Evolutionary conservation across 2,888 invertebrate species (phyloP).

Genomic region (Amblyjoppa fuscipennis): DNA sequence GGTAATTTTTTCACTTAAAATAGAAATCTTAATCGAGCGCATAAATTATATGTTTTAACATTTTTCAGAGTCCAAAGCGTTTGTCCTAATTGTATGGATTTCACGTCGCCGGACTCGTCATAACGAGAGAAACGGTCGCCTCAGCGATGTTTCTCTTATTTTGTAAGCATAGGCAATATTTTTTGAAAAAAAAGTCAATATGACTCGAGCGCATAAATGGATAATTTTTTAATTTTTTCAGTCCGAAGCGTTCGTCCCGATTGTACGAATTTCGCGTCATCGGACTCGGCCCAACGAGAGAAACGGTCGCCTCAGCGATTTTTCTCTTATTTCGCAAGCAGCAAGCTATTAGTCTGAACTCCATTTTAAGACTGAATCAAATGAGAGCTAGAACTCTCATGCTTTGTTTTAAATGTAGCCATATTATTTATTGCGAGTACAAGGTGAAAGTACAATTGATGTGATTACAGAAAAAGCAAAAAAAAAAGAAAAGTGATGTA

Average conservation of each 20-base stretch:
- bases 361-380: slow-evolving; percentile 47
- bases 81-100: slow-evolving; percentile 72
- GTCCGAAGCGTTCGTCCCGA: slow-evolving; percentile 71
- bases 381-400: slow-evolving; percentile 8
- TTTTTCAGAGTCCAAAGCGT: slow-evolving; percentile 67
- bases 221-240: slow-evolving; percentile 57
- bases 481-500: slow-evolving; percentile 12
- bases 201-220: neutral
- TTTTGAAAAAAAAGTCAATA: neutral
- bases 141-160: neutral
- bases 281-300: slow-evolving; percentile 24
- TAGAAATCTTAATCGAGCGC: neutral
- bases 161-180: slow-evolving; percentile 57
- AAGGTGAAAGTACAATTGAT: slow-evolving; percentile 6
- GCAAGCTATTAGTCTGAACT: slow-evolving; percentile 1
- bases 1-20: slow-evolving; percentile 58
- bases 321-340: slow-evolving; percentile 1
- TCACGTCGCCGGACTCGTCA: slow-evolving; percentile 18
- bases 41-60: slow-evolving; percentile 20
- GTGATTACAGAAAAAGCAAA: slow-evolving; percentile 12
- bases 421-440: slow-evolving; percentile 20
- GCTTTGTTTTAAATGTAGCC: slow-evolving; percentile 18
- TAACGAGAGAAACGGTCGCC: neutral
- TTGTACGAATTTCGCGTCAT: slow-evolving; percentile 55
- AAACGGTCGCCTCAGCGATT: neutral